These are phyloP conservation scores for Drosophila longiperda DNA, from an alignment of 2,888 invertebrate species.

Conservation along the genomic window DNA sequence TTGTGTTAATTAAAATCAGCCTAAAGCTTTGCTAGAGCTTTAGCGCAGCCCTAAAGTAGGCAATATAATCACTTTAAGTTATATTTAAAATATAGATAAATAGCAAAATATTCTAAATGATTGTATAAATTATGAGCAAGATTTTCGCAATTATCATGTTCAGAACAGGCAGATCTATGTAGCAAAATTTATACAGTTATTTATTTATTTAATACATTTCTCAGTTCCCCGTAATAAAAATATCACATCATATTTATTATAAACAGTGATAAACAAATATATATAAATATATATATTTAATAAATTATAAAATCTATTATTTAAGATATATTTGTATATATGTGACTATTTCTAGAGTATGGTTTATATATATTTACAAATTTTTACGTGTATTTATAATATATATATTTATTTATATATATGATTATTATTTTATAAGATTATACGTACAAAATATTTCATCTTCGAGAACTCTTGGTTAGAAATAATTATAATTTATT, in stretches of 20 bases:
- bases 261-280: too few relatives aligned
- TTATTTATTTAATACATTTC: not conserved
- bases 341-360: too few relatives aligned
- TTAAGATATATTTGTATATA: too few relatives aligned
- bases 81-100: not conserved
- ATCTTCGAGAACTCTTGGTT: not conserved
- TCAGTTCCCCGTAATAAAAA: too few relatives aligned
- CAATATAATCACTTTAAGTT: conserved; percentile 6
- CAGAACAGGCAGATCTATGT: not conserved
- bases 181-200: not conserved
- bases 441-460: not conserved
- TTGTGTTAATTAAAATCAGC: conserved; percentile 1
- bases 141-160: not conserved
- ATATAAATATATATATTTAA: not conserved
- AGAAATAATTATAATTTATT: too few relatives aligned
- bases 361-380: too few relatives aligned
- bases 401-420: not conserved
- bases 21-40: conserved; percentile 29
- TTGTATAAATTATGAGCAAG: not conserved
- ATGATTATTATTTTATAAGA: too few relatives aligned
- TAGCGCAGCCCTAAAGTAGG: conserved; percentile 32
- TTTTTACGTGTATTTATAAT: too few relatives aligned
- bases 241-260: too few relatives aligned
- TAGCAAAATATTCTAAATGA: not conserved
- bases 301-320: not conserved